These are phyloP conservation scores for Xenentodon cancila DNA, from an alignment of 2,797 vertebrate species.

Conservation along the genomic window DNA sequence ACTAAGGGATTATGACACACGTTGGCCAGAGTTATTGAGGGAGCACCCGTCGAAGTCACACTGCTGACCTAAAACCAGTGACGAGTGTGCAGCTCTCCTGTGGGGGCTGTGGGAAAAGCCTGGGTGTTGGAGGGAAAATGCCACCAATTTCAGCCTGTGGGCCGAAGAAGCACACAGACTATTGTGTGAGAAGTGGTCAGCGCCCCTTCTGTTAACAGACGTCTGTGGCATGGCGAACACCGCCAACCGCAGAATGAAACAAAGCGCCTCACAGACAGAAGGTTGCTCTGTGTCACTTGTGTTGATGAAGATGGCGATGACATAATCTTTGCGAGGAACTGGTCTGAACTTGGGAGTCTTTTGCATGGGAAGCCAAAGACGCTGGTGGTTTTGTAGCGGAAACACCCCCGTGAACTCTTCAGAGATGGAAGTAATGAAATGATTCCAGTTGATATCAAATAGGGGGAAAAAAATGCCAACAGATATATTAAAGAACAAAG, in stretches of 20 bases:
- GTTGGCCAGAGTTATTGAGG: slow-evolving; percentile 71
- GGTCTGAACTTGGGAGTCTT: slow-evolving; percentile 40
- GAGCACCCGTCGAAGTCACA: slow-evolving; percentile 65
- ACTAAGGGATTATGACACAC: slow-evolving; percentile 76
- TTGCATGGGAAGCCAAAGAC: background rate
- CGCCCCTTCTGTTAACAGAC: slow-evolving; percentile 60
- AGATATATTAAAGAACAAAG: background rate
- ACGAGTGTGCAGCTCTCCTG: slow-evolving; percentile 37
- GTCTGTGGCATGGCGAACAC: slow-evolving; percentile 60
- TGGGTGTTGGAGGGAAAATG: slow-evolving; percentile 88
- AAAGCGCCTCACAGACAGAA: slow-evolving; percentile 64
- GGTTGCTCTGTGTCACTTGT: slow-evolving; percentile 48
- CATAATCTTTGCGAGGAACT: slow-evolving; percentile 51
- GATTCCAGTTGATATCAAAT: slow-evolving; percentile 1
- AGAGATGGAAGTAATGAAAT: slow-evolving; percentile 1
- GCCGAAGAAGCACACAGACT: slow-evolving; percentile 86
- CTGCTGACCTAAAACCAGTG: slow-evolving; percentile 66
- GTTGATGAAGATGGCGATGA: slow-evolving; percentile 37
- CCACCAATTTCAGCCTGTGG: slow-evolving; percentile 87
- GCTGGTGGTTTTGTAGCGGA: too few relatives aligned
- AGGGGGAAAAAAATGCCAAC: background rate
- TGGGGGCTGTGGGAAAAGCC: slow-evolving; percentile 85
- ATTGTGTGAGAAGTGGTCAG: slow-evolving; percentile 74
- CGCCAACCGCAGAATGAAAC: slow-evolving; percentile 48
- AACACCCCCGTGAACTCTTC: too few relatives aligned